These are phyloP conservation scores for Ooceraea biroi DNA, from an alignment of 1,140 invertebrate species.

Conservation along the genomic window DNA sequence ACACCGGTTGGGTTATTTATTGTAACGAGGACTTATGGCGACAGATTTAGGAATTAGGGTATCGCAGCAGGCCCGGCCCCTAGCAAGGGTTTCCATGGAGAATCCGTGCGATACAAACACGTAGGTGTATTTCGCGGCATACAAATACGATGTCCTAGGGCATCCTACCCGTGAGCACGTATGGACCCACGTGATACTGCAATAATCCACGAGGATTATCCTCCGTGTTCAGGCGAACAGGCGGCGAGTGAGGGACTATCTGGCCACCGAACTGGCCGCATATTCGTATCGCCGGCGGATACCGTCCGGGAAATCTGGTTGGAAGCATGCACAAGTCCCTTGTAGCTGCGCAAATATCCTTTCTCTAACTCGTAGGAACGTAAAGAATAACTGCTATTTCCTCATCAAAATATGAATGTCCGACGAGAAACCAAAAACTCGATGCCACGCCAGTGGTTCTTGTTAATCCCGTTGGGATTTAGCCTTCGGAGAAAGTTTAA, in stretches of 20 bases:
- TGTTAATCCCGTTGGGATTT: conserved; percentile 57
- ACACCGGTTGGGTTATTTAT: conserved; percentile 85
- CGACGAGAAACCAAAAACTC: conserved; percentile 45
- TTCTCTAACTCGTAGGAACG: not conserved
- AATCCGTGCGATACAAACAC: conserved; percentile 78
- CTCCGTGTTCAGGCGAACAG: conserved; percentile 79
- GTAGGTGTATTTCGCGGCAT: conserved; percentile 77
- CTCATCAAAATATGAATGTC: conserved; percentile 41
- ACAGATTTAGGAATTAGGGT: conserved; percentile 87
- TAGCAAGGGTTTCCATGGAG: conserved; percentile 83
- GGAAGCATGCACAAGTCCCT: conserved; percentile 31
- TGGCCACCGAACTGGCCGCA: conserved; percentile 80
- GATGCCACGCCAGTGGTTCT: conserved; percentile 11
- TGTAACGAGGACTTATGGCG: conserved; percentile 87
- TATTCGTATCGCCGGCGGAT: conserved; percentile 77
- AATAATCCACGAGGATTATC: conserved; percentile 87
- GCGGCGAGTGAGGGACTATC: conserved; percentile 79
- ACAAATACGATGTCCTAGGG: conserved; percentile 79
- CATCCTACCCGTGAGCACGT: conserved; percentile 78
- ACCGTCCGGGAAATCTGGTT: conserved; percentile 65
- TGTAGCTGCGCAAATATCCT: conserved; percentile 31
- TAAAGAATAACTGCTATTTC: conserved; percentile 15
- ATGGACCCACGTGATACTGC: conserved; percentile 83
- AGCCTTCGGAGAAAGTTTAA: conserved; percentile 60
- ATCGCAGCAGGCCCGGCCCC: conserved; percentile 79